Base-by-base conservation (phyloP, 2,888 invertebrate genomes). In the Pantelozetes paolii region DNA sequence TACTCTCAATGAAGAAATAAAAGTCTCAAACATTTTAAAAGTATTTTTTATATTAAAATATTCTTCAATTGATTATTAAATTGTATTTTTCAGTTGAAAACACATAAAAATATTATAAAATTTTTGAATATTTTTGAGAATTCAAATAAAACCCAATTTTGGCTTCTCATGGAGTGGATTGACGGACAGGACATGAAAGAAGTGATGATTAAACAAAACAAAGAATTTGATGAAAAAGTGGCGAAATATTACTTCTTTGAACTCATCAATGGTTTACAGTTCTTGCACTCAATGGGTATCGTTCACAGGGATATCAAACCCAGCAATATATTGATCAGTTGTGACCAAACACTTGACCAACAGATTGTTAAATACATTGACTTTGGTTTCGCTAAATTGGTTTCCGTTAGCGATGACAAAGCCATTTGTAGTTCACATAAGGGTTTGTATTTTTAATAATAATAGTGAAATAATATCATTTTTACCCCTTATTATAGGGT, bases 221-320 rank as follows among this genome's bases (percentile, higher is more conserved):
- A 71, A 8, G 59, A 70, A 1, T 74, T 74, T 32, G 8, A 13
- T 40, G 71, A 71, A 20, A 42, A 15, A 1, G 15, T 40, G 13
- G 50, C 74, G 9, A 26, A 48, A 28, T 18, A 40, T 15, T 98
- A 96, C 83, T 98, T 99, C 82, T 86, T 87, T 73, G 98, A 99
- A 83, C 85, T 99, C 78, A 85, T 97, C 72, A 90, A 94, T 80
- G 98, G 98, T 23, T 84, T 97, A 80, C 94, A 95, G 83, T 97
- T 97, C 83, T 85, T 98, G 79, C 97, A 98, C 81, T 90, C 94
- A 75, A 90, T 91, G 84, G 90, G 96, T 69, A 91, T 99, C 48
- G 89, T 98, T 73, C 99, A 99, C 83, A 98, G 98, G 83, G 99
- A 99, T 83, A 97, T 99, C 76, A 99, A 99, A 83, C 98, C 98